Base-by-base conservation (phyloP, 2,888 invertebrate genomes). In the Polydrusus tereticollis region DNA sequence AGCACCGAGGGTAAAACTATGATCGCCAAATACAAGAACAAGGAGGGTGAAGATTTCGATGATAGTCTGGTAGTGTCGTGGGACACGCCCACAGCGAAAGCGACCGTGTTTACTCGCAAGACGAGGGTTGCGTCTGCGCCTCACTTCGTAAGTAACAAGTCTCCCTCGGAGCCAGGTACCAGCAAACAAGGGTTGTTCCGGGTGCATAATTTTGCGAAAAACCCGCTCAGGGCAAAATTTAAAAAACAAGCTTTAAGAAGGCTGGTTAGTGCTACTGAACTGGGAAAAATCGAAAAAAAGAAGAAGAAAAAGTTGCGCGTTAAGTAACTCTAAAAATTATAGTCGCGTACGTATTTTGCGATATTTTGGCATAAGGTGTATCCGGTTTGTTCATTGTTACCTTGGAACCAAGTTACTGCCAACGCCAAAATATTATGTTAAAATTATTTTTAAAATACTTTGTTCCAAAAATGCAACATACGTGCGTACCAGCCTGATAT, bases 51-150 rank as follows among this genome's bases (percentile, higher is more conserved):
- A 16, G 76, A 75, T 12, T 78, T 75, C 57, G 82, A 83, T 14
- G 84, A 85, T 52, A 83, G 82, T 74, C 76, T 84, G 66, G 81
- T 85, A 20, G 83, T 84, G 5, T 79, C 83, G 0, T 85, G 85
- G 86, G 77, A 79, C 16, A 75, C 77, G 3, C 76, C 77, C 1
- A 76, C 77, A 18, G 75, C 78, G 5, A 79, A 79, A 43, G 78
- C 83, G 2, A 83, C 83, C 33, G 80, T 84, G 4, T 84, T 80
- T 65, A 81, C 82, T 3, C 79, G 76, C 55, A 79, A 77, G 58
- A 57, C 76, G 1, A 58, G 77, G 50, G 73, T 73, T 2, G 55
- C 71, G 8, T 76, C 78, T 0, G 77, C 77, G 6, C 77, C 79
- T 3, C 58, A 72, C 21, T 72, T 70, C 47, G 52, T 52, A 14